These are phyloP conservation scores for Dryas iulia DNA, from an alignment of 1,140 invertebrate species.

Conservation along the genomic window DNA sequence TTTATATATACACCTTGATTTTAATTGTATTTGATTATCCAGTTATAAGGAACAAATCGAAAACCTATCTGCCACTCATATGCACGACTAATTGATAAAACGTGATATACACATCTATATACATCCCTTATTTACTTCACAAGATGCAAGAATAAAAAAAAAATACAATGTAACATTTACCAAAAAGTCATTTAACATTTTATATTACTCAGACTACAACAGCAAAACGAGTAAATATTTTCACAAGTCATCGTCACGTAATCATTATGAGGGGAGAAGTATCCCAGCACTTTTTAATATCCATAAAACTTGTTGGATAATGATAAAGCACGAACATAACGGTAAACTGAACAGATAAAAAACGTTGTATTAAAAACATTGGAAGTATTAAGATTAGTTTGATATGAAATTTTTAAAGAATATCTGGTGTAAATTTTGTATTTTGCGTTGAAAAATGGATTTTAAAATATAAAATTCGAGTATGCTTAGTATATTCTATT, in stretches of 20 bases:
- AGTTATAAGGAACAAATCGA: too few species aligned
- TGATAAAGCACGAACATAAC: not conserved
- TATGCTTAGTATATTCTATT: too few species aligned
- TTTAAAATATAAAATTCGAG: too few species aligned
- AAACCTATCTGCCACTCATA: too few species aligned
- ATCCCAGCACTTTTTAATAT: not conserved
- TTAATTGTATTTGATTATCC: too few species aligned
- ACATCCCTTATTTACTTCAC: too few species aligned
- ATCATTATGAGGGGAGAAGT: not conserved
- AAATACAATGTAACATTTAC: not conserved
- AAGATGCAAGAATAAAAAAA: not conserved
- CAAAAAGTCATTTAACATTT: not conserved
- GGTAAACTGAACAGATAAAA: not conserved
- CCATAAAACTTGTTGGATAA: not conserved
- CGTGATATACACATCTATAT: too few species aligned
- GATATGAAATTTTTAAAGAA: not conserved
- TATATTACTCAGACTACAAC: not conserved
- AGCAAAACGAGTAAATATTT: not conserved
- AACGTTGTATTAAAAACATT: not conserved
- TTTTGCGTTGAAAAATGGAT: not conserved
- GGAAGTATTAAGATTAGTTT: not conserved
- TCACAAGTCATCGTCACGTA: slow-evolving; percentile 4
- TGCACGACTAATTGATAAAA: too few species aligned
- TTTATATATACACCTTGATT: too few species aligned
- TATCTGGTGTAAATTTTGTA: not conserved